Percentiles rank a stretch among this genome's conserved stretches.
These are phyloP conservation scores for Stenchaetothrips biformis DNA, from an alignment of 2,888 invertebrate genomes.

Conservation along the genomic window DNA sequence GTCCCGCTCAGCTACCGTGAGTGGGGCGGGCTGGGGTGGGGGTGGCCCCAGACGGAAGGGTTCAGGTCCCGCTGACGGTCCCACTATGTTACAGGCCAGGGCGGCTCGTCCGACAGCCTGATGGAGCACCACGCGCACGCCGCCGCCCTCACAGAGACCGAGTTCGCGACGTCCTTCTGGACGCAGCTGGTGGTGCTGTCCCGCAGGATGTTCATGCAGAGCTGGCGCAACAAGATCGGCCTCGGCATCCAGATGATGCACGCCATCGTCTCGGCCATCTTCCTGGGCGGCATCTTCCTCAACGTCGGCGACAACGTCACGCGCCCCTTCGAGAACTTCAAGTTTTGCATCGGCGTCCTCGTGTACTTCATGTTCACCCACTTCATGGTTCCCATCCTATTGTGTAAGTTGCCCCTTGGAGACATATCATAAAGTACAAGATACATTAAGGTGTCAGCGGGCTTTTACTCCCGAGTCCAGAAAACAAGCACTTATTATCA, in stretches of 20 bases:
- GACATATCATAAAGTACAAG: not conserved
- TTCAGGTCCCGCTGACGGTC: too few relatives aligned
- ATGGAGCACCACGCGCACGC: not conserved
- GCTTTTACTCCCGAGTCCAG: too few relatives aligned
- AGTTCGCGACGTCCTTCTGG: conserved; percentile 53
- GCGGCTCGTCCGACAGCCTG: conserved; percentile 6
- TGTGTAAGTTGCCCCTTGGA: conserved; percentile 53
- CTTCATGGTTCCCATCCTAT: conserved; percentile 56
- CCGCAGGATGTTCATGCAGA: conserved; percentile 54
- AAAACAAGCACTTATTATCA: conserved; percentile 25
- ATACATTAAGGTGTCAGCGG: conserved; percentile 10
- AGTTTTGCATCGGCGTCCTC: conserved; percentile 55
- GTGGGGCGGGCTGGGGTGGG: too few relatives aligned
- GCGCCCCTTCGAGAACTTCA: conserved; percentile 55
- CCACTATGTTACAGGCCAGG: not conserved
- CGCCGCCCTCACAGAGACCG: conserved; percentile 23
- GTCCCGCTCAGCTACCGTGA: too few relatives aligned
- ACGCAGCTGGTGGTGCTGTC: conserved; percentile 53
- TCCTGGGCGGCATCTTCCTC: conserved; percentile 56
- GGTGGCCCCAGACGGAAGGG: too few relatives aligned
- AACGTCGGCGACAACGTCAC: conserved; percentile 55
- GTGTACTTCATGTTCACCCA: conserved; percentile 62
- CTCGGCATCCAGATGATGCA: conserved; percentile 56
- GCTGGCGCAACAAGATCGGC: conserved; percentile 52
- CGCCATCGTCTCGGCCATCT: conserved; percentile 51